A percentile compares a stretch with the other conserved stretches of the same genome.
These are phyloP conservation scores for Drosophila biarmipes DNA, from an alignment of 1,140 invertebrate species.

Conservation along the genomic window DNA sequence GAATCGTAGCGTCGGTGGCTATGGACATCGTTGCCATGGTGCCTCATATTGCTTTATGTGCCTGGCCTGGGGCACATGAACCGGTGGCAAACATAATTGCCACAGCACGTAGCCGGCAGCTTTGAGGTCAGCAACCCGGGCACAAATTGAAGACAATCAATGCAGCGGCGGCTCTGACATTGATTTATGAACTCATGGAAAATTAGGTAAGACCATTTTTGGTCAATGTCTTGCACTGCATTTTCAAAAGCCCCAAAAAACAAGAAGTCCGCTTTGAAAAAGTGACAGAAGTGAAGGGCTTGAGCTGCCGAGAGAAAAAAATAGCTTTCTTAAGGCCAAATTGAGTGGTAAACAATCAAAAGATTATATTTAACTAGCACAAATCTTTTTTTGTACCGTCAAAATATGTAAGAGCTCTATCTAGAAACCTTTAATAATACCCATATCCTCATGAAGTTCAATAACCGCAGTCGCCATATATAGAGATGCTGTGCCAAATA, in stretches of 20 bases:
- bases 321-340: slow-evolving; percentile 7
- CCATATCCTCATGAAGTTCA: slow-evolving; percentile 47
- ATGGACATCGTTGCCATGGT: slow-evolving; percentile 12
- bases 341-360: neutral
- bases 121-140: slow-evolving; percentile 55
- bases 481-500: slow-evolving; percentile 17
- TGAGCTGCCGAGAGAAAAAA: neutral
- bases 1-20: slow-evolving; percentile 8
- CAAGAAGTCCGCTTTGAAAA: slow-evolving; percentile 27
- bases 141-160: slow-evolving; percentile 78
- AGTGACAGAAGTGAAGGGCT: slow-evolving; percentile 44
- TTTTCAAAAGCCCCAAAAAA: slow-evolving; percentile 29
- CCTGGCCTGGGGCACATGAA: slow-evolving; percentile 31
- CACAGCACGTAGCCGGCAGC: slow-evolving; percentile 40
- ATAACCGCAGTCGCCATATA: slow-evolving; percentile 70
- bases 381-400: neutral
- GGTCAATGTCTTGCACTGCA: slow-evolving; percentile 56
- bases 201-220: slow-evolving; percentile 81
- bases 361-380: neutral
- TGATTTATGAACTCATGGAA: slow-evolving; percentile 81
- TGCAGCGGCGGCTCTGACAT: slow-evolving; percentile 58
- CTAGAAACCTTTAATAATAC: slow-evolving; percentile 43
- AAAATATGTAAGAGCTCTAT: slow-evolving; percentile 21
- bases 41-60: slow-evolving; percentile 27
- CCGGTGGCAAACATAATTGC: slow-evolving; percentile 50